Base-by-base conservation (phyloP, 2,113 vertebrate species). In the Chroicocephalus ridibundus region DNA sequence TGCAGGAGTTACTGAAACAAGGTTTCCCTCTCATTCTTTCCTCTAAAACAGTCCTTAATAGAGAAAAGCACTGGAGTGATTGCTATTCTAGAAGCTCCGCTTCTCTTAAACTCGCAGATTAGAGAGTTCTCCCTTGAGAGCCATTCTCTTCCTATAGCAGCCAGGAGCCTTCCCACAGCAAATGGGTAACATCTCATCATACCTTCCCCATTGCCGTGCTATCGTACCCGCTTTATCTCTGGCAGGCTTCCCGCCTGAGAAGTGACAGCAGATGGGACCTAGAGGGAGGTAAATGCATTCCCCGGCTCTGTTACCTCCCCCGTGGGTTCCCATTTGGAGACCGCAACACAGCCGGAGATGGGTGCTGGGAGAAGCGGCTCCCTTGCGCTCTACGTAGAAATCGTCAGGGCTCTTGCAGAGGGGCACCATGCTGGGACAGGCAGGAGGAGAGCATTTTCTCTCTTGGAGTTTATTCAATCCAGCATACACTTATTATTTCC, bases 401-500 rank as follows among this genome's bases (percentile, higher is more conserved):
- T 21, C 5, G 1, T 7, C 46, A 55, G 44, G 11, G 38, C 8
- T 75, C 62, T 86, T 7, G 32, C 3, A 1, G 81, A 71, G 68
- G 34, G 15, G 27, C 49, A 74, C 29, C 87, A 1, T 5, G 44
- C 77, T 91, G 78, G 66, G 89, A 74, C 49, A 82, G 14, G 62
- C 83, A 96, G 55, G 66, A 57, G 66, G 78, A 89, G 51, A 80
- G 40, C 25, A 44, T 51, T 91, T 79, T 91, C 91, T 91, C 79
- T 84, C 93, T 29, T 55, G 70, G 93, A 88, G 80, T 84, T 90
- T 88, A 92, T 94, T 94, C 93, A 91, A 64, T 69, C 49, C 86
- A 94, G 82, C 66, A 80, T 26, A 89, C n/a, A 65, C 36, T 93
- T 90, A 92, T 94, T 95, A 96, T 81, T 87, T 89, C 95, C 96